A percentile compares a stretch with the other conserved stretches of the same genome.
These are phyloP conservation scores for Lingula anatina DNA, from an alignment of 2,888 invertebrate species.

Conservation along the genomic window DNA sequence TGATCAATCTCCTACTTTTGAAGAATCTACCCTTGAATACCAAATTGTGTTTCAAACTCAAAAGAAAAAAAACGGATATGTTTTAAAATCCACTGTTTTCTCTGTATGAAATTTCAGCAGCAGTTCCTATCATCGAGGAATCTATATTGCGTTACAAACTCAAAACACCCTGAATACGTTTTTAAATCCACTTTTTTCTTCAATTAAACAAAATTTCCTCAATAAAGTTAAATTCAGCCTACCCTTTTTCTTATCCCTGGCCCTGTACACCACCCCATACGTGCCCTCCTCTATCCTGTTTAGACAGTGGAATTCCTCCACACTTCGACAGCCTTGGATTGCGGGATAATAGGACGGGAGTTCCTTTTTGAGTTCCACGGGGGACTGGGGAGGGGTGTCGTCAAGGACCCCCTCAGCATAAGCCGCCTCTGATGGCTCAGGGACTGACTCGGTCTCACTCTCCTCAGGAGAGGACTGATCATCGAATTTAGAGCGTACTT, in stretches of 20 bases:
- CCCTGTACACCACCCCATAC: constrained; percentile 96
- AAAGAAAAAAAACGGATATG: no score
- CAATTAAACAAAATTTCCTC: not conserved
- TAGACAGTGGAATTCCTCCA: constrained; percentile 96
- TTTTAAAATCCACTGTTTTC: no score
- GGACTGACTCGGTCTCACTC: constrained; percentile 12
- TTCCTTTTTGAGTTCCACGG: constrained; percentile 35
- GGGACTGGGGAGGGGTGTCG: constrained; percentile 43
- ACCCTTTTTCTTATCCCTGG: constrained; percentile 85
- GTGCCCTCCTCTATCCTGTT: constrained; percentile 99
- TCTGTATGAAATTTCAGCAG: no score
- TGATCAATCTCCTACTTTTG: no score
- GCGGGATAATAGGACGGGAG: constrained; percentile 81
- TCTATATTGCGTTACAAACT: no score
- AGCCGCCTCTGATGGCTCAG: constrained; percentile 15
- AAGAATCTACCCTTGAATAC: no score
- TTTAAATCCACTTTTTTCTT: no score
- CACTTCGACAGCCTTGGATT: constrained; percentile 84
- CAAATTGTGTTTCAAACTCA: no score
- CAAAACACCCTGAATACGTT: no score
- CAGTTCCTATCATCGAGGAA: no score
- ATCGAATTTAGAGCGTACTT: constrained; percentile 39
- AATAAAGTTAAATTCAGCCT: not conserved
- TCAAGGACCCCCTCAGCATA: constrained; percentile 53
- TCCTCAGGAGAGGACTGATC: constrained; percentile 30